A percentile compares a stretch with the other conserved stretches of the same genome.
Conservation (phyloP, 2,797 vertebrate species). For the Callimico goeldii region DNA sequence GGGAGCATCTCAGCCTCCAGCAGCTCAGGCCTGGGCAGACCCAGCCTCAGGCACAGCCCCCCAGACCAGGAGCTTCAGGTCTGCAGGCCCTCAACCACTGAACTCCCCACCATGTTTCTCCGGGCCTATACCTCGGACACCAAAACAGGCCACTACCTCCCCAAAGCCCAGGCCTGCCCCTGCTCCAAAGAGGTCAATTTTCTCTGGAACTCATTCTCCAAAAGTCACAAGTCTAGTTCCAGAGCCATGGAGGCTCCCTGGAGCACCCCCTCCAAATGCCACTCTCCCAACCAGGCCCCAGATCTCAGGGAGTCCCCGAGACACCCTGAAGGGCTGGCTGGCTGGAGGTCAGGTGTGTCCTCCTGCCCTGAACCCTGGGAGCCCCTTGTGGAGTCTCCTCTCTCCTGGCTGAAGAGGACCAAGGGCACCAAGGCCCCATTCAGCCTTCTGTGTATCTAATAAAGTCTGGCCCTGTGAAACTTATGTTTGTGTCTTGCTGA, state of each 20-base stretch:
- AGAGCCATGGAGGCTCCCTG: slow-evolving; percentile 42
- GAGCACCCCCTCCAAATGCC: slow-evolving; percentile 1
- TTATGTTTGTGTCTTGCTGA: neutral
- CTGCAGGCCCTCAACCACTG: slow-evolving; percentile 19
- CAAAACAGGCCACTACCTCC: slow-evolving; percentile 32
- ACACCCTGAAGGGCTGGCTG: slow-evolving; percentile 72
- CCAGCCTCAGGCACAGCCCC: neutral
- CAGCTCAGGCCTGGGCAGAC: neutral
- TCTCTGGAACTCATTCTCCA: neutral
- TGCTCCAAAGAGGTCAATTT: neutral
- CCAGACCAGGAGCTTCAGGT: neutral
- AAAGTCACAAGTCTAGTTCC: slow-evolving; percentile 42
- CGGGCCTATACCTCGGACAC: neutral
- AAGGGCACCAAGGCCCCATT: neutral
- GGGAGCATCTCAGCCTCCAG: neutral
- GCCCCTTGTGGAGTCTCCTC: slow-evolving; percentile 70
- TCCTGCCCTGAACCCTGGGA: slow-evolving; percentile 70
- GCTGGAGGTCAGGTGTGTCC: slow-evolving; percentile 56
- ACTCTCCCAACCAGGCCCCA: slow-evolving; percentile 1
- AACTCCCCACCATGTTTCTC: neutral
- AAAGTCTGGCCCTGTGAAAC: slow-evolving; percentile 42
- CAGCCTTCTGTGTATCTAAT: slow-evolving; percentile 42
- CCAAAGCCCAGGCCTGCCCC: slow-evolving; percentile 1
- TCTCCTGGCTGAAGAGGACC: slow-evolving; percentile 65
- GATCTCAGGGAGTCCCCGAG: neutral